phyloP scores from a whole-genome alignment of 2,888 invertebrate genomes.

The Nemapogon koenigi region DNA sequence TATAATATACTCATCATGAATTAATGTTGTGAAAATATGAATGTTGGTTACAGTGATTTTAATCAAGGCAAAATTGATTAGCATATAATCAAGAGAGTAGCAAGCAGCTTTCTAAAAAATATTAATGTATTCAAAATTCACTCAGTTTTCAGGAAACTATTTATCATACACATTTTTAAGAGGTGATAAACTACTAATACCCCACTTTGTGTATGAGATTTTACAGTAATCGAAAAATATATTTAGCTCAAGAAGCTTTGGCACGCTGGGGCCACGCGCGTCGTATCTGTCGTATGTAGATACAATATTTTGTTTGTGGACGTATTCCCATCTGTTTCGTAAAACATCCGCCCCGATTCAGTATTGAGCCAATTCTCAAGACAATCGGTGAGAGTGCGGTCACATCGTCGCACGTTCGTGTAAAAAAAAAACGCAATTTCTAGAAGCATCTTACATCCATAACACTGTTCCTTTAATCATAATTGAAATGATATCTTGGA shows the following conservation, averaged over 20 bases:
- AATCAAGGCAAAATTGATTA: too few relatives aligned
- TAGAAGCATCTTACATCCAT: constrained; percentile 19
- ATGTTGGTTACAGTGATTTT: too few relatives aligned
- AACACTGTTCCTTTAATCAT: constrained; percentile 10
- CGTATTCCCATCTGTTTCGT: constrained; percentile 56
- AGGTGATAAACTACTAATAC: too few relatives aligned
- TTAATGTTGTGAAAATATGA: too few relatives aligned
- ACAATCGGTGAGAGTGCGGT: constrained; percentile 37
- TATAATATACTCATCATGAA: too few relatives aligned
- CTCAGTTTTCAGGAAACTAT: too few relatives aligned
- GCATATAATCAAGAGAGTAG: too few relatives aligned
- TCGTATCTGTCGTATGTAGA: too few relatives aligned
- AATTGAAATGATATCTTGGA: constrained; percentile 31
- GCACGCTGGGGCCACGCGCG: constrained; percentile 34
- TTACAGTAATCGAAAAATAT: constrained; percentile 7
- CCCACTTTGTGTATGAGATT: too few relatives aligned
- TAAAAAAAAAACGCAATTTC: constrained; percentile 13
- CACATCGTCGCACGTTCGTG: constrained; percentile 23
- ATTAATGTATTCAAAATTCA: too few relatives aligned
- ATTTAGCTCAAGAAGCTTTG: constrained; percentile 24
- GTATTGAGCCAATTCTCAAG: constrained; percentile 47
- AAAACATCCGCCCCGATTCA: constrained; percentile 51
- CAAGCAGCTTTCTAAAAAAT: too few relatives aligned
- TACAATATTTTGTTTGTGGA: constrained; percentile 55
- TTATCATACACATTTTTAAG: too few relatives aligned